These are phyloP conservation scores for Subanguina moxae DNA, from an alignment of 1,140 invertebrate species.

Conservation along the genomic window DNA sequence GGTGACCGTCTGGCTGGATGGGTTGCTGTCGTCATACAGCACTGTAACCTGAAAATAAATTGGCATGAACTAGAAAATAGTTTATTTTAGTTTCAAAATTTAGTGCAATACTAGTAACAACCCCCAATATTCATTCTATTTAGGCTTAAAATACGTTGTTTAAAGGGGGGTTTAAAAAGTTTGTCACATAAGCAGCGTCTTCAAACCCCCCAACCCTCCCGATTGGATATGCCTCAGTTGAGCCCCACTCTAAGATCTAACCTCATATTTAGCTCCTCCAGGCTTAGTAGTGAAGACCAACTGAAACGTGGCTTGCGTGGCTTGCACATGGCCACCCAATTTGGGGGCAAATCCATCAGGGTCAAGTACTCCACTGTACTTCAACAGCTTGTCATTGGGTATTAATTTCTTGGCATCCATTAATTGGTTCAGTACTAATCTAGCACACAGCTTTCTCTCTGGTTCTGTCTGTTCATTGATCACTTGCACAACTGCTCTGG, in stretches of 20 bases:
- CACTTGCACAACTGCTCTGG: slow-evolving; percentile 65
- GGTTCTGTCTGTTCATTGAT: slow-evolving; percentile 68
- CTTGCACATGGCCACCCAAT: slow-evolving; percentile 67
- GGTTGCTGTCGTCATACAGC: slow-evolving; percentile 64
- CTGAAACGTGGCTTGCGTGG: slow-evolving; percentile 70
- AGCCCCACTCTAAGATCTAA: too few relatives aligned
- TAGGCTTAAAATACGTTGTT: too few relatives aligned
- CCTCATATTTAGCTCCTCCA: slow-evolving; percentile 72
- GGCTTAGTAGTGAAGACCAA: slow-evolving; percentile 73
- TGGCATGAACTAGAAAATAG: too few relatives aligned
- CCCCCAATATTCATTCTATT: too few relatives aligned
- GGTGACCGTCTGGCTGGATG: slow-evolving; percentile 64
- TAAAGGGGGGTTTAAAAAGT: too few relatives aligned
- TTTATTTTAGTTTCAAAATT: too few relatives aligned
- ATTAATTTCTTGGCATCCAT: slow-evolving; percentile 68
- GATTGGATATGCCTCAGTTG: too few relatives aligned
- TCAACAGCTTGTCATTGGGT: slow-evolving; percentile 67
- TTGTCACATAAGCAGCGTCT: too few relatives aligned
- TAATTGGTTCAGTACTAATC: slow-evolving; percentile 65
- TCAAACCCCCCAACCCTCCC: too few relatives aligned
- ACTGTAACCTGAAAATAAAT: slow-evolving; percentile 62
- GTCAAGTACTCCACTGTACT: slow-evolving; percentile 69
- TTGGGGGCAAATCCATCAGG: slow-evolving; percentile 75
- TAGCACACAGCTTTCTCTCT: slow-evolving; percentile 67
- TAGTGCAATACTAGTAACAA: too few relatives aligned